phyloP scores from a whole-genome alignment of 2,797 vertebrate genomes.

The Eurystomus glaucurus region DNA sequence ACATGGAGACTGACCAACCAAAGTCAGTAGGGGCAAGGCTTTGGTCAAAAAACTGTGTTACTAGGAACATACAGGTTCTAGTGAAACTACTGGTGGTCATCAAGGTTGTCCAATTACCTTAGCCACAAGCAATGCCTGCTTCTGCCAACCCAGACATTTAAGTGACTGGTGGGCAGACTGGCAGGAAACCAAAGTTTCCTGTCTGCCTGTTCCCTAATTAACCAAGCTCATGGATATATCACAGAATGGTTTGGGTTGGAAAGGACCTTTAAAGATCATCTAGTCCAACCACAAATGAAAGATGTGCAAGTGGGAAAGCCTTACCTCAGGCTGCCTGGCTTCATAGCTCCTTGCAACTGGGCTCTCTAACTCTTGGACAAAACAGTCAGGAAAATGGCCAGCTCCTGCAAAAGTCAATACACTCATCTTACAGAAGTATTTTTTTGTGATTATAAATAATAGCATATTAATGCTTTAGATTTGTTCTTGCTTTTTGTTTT shows the following conservation, averaged over 20 bases:
- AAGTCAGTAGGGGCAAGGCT: background rate
- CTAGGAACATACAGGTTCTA: background rate
- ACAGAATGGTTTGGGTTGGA: background rate
- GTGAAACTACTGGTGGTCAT: background rate
- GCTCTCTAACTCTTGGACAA: background rate
- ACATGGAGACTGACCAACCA: background rate
- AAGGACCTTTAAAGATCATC: background rate
- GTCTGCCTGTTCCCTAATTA: background rate
- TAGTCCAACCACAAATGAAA: background rate
- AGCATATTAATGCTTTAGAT: background rate
- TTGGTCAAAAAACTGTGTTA: background rate
- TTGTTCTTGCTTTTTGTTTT: background rate
- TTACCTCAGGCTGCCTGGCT: background rate
- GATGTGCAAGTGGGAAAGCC: background rate
- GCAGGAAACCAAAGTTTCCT: constrained; percentile 35
- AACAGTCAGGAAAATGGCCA: background rate
- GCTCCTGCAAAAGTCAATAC: background rate
- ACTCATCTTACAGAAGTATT: background rate
- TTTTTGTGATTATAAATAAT: background rate
- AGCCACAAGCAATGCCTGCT: background rate
- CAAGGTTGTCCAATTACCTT: background rate
- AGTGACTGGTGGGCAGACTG: background rate
- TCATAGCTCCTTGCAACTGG: background rate
- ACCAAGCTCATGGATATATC: background rate
- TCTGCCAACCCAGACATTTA: background rate